These are phyloP conservation scores for Diplodus puntazzo DNA, from an alignment of 2,797 vertebrate species.

Conservation along the genomic window DNA sequence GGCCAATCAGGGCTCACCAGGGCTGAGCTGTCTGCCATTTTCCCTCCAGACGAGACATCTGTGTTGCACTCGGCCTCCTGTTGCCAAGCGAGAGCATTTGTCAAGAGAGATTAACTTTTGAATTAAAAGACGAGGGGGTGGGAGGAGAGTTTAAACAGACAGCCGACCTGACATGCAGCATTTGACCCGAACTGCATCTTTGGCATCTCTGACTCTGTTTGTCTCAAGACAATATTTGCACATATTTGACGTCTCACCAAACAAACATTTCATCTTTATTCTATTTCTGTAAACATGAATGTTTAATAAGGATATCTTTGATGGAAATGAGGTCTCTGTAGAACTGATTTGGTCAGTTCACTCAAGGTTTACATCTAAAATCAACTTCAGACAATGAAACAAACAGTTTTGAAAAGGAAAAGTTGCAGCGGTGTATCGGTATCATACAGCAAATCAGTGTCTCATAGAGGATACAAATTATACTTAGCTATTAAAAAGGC, in stretches of 20 bases:
- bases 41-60: slow-evolving; percentile 46
- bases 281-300: neutral
- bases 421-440: no score
- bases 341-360: neutral
- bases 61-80: slow-evolving; percentile 22
- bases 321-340: neutral
- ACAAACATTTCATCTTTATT: neutral
- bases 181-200: neutral
- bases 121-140: neutral
- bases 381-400: no score
- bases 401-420: no score
- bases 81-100: slow-evolving; percentile 36
- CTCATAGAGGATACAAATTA: no score
- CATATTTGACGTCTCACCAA: neutral
- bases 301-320: no score
- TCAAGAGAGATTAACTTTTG: slow-evolving; percentile 46
- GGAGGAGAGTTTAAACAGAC: slow-evolving; percentile 2
- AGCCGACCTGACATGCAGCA: neutral
- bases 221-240: neutral
- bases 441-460: no score
- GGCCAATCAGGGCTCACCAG: slow-evolving; percentile 16
- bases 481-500: no score
- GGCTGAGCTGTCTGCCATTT: slow-evolving; percentile 28
- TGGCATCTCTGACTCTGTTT: neutral
- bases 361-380: neutral